Evolutionary conservation across 2,888 invertebrate genomes (phyloP).

Genomic region (Nephrotoma guestfalica): DNA sequence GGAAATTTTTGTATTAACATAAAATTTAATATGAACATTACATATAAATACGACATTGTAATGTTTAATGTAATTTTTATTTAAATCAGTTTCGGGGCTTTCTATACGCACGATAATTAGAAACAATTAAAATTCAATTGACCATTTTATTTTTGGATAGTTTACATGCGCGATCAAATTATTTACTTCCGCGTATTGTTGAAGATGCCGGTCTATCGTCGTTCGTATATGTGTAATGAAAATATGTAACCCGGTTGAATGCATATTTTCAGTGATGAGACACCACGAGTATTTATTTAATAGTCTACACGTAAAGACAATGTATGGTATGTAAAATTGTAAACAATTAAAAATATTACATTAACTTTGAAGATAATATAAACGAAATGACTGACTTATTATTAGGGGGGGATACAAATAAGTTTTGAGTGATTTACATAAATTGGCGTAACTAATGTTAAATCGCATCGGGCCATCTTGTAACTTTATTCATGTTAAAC

Average conservation of each 20-base stretch:
- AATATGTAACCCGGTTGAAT: neutral
- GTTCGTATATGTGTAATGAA: neutral
- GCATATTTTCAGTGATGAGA: neutral
- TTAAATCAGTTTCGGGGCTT: neutral
- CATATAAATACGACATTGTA: neutral
- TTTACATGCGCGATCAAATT: neutral
- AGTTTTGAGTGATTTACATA: no score
- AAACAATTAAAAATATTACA: no score
- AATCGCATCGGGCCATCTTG: no score
- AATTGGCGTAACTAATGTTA: no score
- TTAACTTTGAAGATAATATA: no score
- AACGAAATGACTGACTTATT: no score
- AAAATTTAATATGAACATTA: neutral
- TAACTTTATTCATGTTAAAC: no score
- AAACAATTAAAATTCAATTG: neutral
- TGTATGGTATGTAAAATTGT: no score
- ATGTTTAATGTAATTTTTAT: neutral
- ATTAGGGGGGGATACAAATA: no score
- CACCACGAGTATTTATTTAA: no score
- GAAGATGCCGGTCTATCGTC: neutral
- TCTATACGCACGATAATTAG: neutral
- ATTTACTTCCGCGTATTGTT: neutral
- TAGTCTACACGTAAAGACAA: no score
- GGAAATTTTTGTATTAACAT: neutral
- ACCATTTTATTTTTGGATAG: neutral